phyloP scores from a whole-genome alignment of 1,140 invertebrate species.

The Tribolium castaneum region DNA sequence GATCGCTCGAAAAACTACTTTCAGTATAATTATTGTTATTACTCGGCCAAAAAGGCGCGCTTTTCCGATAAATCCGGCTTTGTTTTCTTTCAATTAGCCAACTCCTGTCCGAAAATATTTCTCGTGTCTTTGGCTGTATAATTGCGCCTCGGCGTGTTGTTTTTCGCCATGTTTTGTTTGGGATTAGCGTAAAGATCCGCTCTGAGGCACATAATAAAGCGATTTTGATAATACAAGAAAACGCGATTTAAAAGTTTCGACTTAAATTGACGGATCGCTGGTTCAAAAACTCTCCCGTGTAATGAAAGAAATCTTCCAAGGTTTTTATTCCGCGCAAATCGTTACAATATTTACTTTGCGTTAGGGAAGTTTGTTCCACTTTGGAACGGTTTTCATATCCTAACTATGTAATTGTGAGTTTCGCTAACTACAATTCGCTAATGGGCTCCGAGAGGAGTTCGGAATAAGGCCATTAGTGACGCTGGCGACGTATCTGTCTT shows the following conservation, averaged over 20 bases:
- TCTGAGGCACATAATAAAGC: neutral
- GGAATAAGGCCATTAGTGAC: neutral
- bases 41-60: too few species aligned
- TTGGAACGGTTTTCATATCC: constrained; percentile 3
- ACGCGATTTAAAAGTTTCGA: constrained; percentile 17
- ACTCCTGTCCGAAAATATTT: too few species aligned
- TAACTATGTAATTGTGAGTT: constrained; percentile 6
- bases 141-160: too few species aligned
- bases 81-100: too few species aligned
- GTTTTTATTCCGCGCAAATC: neutral
- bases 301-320: neutral
- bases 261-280: constrained; percentile 21
- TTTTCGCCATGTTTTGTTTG: constrained; percentile 1
- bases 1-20: too few species aligned
- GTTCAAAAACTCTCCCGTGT: neutral
- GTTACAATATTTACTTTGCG: neutral
- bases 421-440: constrained; percentile 12
- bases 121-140: too few species aligned
- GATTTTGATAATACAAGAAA: constrained; percentile 18
- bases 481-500: neutral
- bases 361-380: neutral
- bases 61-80: too few species aligned
- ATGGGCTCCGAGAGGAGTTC: neutral
- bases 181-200: constrained; percentile 5
- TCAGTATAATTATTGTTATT: too few species aligned